A percentile compares a stretch with the other conserved stretches of the same genome.
These are phyloP conservation scores for Panurus biarmicus DNA, from an alignment of 2,113 vertebrate species.

Conservation along the genomic window DNA sequence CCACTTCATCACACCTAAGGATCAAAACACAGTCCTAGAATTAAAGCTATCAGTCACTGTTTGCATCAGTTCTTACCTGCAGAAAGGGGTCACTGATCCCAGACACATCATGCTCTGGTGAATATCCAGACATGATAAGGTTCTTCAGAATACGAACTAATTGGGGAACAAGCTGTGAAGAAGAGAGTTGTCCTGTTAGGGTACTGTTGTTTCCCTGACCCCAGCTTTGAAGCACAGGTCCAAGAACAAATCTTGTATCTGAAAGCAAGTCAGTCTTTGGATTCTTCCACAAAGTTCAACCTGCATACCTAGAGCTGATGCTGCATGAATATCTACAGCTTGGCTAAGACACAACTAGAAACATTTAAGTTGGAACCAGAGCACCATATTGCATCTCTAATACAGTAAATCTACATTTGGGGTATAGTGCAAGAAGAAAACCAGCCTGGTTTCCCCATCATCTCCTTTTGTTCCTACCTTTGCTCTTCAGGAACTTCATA, in stretches of 20 bases:
- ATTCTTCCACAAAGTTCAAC: neutral
- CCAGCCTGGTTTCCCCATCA: neutral
- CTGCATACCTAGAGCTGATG: neutral
- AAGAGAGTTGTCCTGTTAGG: slow-evolving; percentile 41
- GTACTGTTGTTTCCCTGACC: neutral
- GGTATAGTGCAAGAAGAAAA: neutral
- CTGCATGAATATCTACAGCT: neutral
- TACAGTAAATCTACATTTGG: neutral
- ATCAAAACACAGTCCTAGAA: neutral
- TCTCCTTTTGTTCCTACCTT: neutral
- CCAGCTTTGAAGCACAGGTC: neutral
- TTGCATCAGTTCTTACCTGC: slow-evolving; percentile 80
- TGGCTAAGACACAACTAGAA: neutral
- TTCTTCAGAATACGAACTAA: slow-evolving; percentile 99
- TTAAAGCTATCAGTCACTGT: neutral
- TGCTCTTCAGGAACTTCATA: neutral
- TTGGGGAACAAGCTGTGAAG: slow-evolving; percentile 92
- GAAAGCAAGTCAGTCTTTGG: neutral
- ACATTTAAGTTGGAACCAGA: neutral
- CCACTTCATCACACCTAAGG: neutral
- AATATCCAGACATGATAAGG: slow-evolving; percentile 99
- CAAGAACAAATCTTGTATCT: neutral
- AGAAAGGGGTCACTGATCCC: slow-evolving; percentile 99
- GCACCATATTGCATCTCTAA: neutral
- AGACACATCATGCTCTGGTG: slow-evolving; percentile 98